These are phyloP conservation scores for Muntiacus muntjak DNA, from an alignment of 2,113 vertebrate genomes.

Conservation along the genomic window DNA sequence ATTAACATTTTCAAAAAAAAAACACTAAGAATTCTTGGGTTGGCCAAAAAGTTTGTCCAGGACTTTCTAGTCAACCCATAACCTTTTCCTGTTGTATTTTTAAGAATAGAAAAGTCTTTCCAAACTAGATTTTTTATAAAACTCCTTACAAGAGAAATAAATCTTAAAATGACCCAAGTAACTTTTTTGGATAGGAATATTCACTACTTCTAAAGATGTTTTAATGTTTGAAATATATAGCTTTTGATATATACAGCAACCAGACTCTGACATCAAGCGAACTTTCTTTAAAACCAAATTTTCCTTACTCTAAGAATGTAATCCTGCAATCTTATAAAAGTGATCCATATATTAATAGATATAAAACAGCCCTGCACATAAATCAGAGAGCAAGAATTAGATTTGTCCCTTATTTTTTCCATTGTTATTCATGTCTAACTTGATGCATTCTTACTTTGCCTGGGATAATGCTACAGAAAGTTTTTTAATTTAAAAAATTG, in stretches of 20 bases:
- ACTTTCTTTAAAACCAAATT: slow-evolving; percentile 38
- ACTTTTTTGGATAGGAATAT: slow-evolving; percentile 7
- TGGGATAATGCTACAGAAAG: neutral
- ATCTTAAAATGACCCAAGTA: slow-evolving; percentile 30
- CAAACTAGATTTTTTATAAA: slow-evolving; percentile 48
- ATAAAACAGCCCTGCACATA: slow-evolving; percentile 49
- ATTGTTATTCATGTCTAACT: slow-evolving; percentile 36
- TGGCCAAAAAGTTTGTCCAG: neutral
- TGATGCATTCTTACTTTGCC: slow-evolving; percentile 49
- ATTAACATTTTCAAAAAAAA: neutral
- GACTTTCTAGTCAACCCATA: neutral
- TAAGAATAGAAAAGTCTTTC: slow-evolving; percentile 7
- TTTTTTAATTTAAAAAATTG: slow-evolving; percentile 56
- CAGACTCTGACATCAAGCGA: slow-evolving; percentile 20
- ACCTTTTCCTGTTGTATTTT: neutral
- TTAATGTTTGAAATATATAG: slow-evolving; percentile 36
- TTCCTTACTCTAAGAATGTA: slow-evolving; percentile 44
- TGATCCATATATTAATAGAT: slow-evolving; percentile 27
- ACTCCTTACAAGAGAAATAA: slow-evolving; percentile 52
- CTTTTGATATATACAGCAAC: slow-evolving; percentile 16
- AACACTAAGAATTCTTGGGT: neutral
- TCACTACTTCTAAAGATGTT: slow-evolving; percentile 16
- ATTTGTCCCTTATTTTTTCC: slow-evolving; percentile 29
- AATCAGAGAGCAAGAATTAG: slow-evolving; percentile 36
- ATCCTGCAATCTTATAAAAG: slow-evolving; percentile 52